Evolutionary conservation across 1,140 invertebrate species (phyloP).

Genomic region (Drosophila nikananu): DNA sequence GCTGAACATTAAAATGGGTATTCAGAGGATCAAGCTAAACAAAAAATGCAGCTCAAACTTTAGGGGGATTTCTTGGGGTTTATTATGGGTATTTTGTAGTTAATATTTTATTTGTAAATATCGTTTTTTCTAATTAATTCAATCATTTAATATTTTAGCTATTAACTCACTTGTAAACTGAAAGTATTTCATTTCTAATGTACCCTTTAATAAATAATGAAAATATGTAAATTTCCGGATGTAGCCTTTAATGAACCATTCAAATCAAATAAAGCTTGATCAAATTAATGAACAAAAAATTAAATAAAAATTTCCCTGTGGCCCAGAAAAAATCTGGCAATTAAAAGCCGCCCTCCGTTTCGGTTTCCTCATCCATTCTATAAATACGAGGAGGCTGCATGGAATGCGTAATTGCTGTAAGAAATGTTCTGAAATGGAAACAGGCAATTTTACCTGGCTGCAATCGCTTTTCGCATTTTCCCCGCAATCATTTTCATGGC

Average conservation of each 20-base stretch:
- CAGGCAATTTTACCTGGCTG: slow-evolving; percentile 18
- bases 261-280: background rate
- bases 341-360: background rate
- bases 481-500: slow-evolving; percentile 1
- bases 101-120: background rate
- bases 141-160: background rate
- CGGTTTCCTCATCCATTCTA: background rate
- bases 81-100: background rate
- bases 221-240: background rate
- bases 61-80: background rate
- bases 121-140: background rate
- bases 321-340: slow-evolving; percentile 1
- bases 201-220: background rate
- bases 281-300: background rate
- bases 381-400: slow-evolving; percentile 17
- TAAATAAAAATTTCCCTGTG: background rate
- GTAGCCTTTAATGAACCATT: background rate
- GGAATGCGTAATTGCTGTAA: slow-evolving; percentile 8
- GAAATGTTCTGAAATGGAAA: slow-evolving; percentile 14
- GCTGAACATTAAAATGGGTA: slow-evolving; percentile 3
- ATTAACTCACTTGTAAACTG: background rate
- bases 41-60: slow-evolving; percentile 9
- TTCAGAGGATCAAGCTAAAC: slow-evolving; percentile 8
- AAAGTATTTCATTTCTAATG: background rate
- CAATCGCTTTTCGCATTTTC: slow-evolving; percentile 14